Evolutionary conservation across 2,113 vertebrate genomes (phyloP), one percentile per base, ranked within the genome.

Genomic region (Lontra canadensis): DNA sequence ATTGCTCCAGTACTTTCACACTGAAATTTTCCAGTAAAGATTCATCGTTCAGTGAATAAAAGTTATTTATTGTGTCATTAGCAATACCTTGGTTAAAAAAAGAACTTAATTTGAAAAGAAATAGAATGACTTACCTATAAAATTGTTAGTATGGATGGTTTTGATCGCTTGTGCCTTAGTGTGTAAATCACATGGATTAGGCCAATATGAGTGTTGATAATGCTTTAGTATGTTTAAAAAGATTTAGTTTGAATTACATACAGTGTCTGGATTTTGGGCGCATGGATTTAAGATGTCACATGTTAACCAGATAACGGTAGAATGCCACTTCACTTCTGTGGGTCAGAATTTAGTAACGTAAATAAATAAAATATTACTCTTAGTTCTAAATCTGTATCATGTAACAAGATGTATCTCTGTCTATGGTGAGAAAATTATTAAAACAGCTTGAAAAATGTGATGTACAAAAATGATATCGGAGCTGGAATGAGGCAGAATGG

Each of bases 61-160:
- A 69, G 25, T 88, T 88, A 76, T 59, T 73, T 73, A 69, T 78
- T 76, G 29, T 84, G 4, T 67, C 36, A 20, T 84, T 89, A 94
- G 52, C n/a, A 80, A 85, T n/a, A 86, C 29, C 88, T 78, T 59
- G 47, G 13, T 73, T 57, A 88, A 71, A 47, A 89, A 89, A 52
- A 83, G 59, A 83, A 57, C 71, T 74, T 85, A 73, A 81, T 91
- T 92, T 92, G 59, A 71, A 78, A 91, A 83, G 47, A 65, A 82
- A 63, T 88, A 44, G 76, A 63, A 39, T 61, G 31, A 5, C 78
- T 73, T 84, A 65, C 23, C 42, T 92, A n/a, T 57, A 85, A 84
- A 92, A 44, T 94, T 65, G 13, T 49, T 26, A 81, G 0, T 67
- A 31, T 71, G 61, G 73, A 57, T 67, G 59, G 39, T 65, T 92